Conservation (phyloP, 2,888 invertebrate species). For the Acanthoscelides obtectus region DNA sequence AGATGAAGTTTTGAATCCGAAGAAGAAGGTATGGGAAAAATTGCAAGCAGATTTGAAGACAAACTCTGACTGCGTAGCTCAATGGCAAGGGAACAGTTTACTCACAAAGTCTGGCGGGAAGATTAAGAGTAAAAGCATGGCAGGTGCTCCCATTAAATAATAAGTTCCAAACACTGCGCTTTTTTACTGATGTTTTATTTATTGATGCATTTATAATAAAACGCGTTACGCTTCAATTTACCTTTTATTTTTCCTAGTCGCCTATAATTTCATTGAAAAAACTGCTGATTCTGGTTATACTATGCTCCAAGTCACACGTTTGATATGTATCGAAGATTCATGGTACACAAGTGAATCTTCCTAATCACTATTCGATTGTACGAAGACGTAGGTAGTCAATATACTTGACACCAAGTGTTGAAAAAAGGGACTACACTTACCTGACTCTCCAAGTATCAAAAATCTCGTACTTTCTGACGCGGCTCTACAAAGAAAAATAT, state of each 20-base stretch:
- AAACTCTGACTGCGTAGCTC: constrained; percentile 65
- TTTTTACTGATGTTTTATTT: neutral
- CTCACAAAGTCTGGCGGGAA: constrained; percentile 69
- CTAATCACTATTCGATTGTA: too few species aligned
- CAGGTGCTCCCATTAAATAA: constrained; percentile 81
- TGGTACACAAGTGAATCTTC: too few species aligned
- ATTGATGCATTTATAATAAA: neutral
- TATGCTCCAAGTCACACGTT: too few species aligned
- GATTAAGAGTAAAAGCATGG: constrained; percentile 69
- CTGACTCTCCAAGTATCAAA: too few species aligned
- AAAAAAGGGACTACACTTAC: too few species aligned
- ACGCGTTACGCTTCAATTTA: neutral
- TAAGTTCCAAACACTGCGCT: neutral
- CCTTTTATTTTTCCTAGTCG: neutral
- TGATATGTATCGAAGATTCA: too few species aligned
- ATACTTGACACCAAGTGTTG: too few species aligned
- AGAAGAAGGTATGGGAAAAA: constrained; percentile 95
- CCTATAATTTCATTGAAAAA: too few species aligned
- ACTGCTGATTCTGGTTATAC: too few species aligned
- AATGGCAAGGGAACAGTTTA: constrained; percentile 81
- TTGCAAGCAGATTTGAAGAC: constrained; percentile 75
- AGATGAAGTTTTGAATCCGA: constrained; percentile 86
- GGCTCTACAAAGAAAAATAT: too few species aligned
- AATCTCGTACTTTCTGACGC: too few species aligned
- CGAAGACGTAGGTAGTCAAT: too few species aligned